Base-by-base conservation (phyloP, 2,888 invertebrate genomes). In the Oligia strigilis region DNA sequence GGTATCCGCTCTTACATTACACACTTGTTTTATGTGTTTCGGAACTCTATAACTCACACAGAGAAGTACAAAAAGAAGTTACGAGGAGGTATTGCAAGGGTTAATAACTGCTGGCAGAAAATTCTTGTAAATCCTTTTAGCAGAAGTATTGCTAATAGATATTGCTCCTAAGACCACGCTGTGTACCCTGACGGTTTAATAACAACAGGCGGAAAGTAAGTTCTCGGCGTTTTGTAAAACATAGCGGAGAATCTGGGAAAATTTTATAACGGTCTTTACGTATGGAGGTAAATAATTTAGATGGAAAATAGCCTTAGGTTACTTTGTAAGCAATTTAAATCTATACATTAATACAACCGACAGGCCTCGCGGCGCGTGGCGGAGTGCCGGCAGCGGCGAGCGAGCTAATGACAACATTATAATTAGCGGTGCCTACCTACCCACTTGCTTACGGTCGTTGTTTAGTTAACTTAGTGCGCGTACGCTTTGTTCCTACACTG, bases 11-110 rank as follows among this genome's bases (percentile, higher is more conserved):
- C 70, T 79, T 81, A 83, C 79, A 77, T 84, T 84, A 87, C 78
- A 88, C 79, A 76, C 69, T 86, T 88, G 83, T 85, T 88, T 88
- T 88, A 88, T 90, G 89, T 81, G 83, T 85, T 88, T 87, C 88
- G 88, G 88, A 88, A 88, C 81, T 85, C 85, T 62, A 88, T 88
- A 89, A 88, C 78, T 90, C 89, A 87, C 74, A 43, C 70, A 60
- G 75, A 77, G 78, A 74, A 82, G 80, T 70, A 88, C 83, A 83
- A 82, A 80, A 83, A 83, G 74, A 85, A 87, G 75, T 83, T 81
- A 78, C 71, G 74, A 75, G 77, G 77, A 86, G 73, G 85, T 88
- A 83, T 89, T 86, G 75, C 83, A 83, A 62, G 77, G 77, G 85
- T 81, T 83, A 83, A 86, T 88, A 82, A 85, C 71, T 78, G 67